phyloP scores from a whole-genome alignment of 2,113 vertebrate species.

The Stomatorhinus ivindoensis region DNA sequence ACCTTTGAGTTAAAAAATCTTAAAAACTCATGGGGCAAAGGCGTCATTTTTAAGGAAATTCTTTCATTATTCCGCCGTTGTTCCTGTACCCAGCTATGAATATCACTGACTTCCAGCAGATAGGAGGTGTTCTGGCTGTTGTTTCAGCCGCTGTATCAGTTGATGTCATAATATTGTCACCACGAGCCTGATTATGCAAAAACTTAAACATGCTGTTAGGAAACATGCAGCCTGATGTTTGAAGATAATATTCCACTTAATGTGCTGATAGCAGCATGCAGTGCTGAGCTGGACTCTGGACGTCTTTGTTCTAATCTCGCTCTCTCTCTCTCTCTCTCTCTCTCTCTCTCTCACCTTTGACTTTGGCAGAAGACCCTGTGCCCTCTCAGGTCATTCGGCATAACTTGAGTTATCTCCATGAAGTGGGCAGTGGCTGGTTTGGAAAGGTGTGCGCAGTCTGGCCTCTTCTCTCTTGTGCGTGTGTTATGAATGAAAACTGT shows the following conservation, averaged over 20 bases:
- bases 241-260: not conserved
- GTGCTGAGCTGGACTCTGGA: not conserved
- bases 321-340: constrained; percentile 1
- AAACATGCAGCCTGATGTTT: not conserved
- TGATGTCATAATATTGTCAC: not conserved
- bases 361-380: constrained; percentile 68
- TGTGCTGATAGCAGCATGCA: not conserved
- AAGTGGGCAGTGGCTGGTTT: constrained; percentile 94
- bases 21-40: not conserved
- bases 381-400: constrained; percentile 78
- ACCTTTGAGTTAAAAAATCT: not conserved
- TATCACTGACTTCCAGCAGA: not conserved
- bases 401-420: constrained; percentile 92
- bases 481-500: not conserved
- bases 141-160: not conserved
- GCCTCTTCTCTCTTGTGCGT: not conserved
- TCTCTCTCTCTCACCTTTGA: constrained; percentile 20
- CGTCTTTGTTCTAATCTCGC: not conserved
- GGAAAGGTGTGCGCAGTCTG: constrained; percentile 71
- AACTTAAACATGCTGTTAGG: not conserved
- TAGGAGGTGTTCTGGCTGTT: not conserved
- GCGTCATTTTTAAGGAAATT: not conserved
- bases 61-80: not conserved
- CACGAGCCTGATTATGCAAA: not conserved
- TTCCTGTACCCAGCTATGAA: not conserved